These are phyloP conservation scores for Carapus acus DNA, from an alignment of 2,797 vertebrate species.

Conservation along the genomic window DNA sequence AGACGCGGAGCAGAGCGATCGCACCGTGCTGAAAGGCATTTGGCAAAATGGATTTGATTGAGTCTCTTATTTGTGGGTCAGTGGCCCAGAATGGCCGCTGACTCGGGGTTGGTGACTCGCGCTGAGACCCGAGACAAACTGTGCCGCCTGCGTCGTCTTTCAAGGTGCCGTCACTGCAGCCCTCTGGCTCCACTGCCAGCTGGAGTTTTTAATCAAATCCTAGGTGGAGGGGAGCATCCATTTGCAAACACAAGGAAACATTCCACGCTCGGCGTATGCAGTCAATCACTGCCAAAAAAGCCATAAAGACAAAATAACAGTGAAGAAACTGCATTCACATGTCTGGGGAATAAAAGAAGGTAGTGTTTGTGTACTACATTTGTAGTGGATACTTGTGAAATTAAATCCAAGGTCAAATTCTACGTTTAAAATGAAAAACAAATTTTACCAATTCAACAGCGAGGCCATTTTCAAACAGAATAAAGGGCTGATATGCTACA, in stretches of 20 bases:
- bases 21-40: conserved; percentile 51
- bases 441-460: no score
- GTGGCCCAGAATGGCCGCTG: conserved; percentile 66
- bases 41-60: conserved; percentile 72
- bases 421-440: no score
- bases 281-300: no score
- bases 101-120: conserved; percentile 52
- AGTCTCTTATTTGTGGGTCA: conserved; percentile 74
- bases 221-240: conserved; percentile 36
- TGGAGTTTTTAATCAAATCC: conserved; percentile 78
- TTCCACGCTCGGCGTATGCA: not conserved
- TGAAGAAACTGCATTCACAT: no score
- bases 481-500: no score
- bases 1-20: conserved; percentile 56
- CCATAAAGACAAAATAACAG: no score
- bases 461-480: no score
- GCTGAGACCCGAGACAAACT: conserved; percentile 58
- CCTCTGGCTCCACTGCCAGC: conserved; percentile 73
- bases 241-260: conserved; percentile 2
- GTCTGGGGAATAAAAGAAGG: no score
- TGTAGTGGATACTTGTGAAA: no score
- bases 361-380: no score
- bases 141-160: conserved; percentile 57
- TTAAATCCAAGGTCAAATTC: no score
- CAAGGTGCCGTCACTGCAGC: conserved; percentile 65